A percentile compares a stretch with the other conserved stretches of the same genome.
Evolutionary conservation across 2,797 vertebrate species (phyloP).

Genomic region (Hoplostethus atlanticus): DNA sequence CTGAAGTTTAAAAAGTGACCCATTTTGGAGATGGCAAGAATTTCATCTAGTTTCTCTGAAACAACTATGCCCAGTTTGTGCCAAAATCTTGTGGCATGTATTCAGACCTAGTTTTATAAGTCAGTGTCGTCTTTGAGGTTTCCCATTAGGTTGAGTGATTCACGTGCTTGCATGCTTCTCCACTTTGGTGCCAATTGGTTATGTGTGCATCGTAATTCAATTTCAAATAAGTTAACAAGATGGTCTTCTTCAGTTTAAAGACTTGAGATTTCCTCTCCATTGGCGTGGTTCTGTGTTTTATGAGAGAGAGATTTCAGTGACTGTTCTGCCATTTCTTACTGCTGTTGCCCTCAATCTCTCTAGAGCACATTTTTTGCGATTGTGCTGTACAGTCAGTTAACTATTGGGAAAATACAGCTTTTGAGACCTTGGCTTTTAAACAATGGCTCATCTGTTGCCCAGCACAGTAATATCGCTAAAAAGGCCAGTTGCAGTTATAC

Average conservation of each 20-base stretch:
- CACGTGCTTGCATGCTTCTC: conserved; percentile 66
- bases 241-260: conserved; percentile 1
- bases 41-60: conserved; percentile 42
- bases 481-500: neutral
- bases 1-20: conserved; percentile 51
- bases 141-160: conserved; percentile 27
- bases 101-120: conserved; percentile 59
- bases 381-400: neutral
- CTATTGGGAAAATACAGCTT: neutral
- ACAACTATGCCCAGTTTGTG: conserved; percentile 31
- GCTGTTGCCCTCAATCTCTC: conserved; percentile 5
- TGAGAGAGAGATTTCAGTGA: conserved; percentile 1
- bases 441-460: neutral
- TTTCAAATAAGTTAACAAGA: conserved; percentile 38
- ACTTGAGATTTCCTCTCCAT: neutral
- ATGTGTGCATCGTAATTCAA: conserved; percentile 30
- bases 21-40: conserved; percentile 37
- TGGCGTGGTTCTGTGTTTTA: neutral
- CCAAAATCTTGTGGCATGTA: conserved; percentile 49
- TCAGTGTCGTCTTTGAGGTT: conserved; percentile 43
- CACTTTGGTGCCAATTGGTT: conserved; percentile 61
- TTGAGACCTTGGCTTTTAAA: conserved; percentile 1
- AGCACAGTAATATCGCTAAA: neutral
- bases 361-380: neutral
- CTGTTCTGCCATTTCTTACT: conserved; percentile 1